Base-by-base conservation (phyloP, 2,113 vertebrate genomes). In the Malurus cyaneus region DNA sequence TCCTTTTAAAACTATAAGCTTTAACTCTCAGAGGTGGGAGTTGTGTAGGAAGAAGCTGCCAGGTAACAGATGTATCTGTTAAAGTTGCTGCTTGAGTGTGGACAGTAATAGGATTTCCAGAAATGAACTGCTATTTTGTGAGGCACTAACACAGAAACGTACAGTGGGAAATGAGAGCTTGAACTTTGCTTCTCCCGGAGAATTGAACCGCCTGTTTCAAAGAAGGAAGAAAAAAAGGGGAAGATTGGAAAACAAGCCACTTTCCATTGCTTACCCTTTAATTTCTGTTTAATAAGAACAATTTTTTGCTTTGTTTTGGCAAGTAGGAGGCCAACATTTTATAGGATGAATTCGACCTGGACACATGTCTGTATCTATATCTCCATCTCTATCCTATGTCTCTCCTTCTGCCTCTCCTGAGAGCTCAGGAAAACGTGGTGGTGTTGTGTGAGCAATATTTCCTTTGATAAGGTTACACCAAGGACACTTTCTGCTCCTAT, bases 51-150 rank as follows among this genome's bases (percentile, higher is more conserved):
- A 90, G 88, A 97, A 88, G 91, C 86, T 94, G 87, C 94, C 96
- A 91, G 94, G 86, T 92, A 95, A 94, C 94, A 93, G 89, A 89
- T 92, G 83, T 86, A 85, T 88, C 69, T 95, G 94, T 92, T 93
- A 96, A 94, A 96, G 96, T 95, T 93, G 90, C 86, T 97, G 90
- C 93, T 93, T 96, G 95, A 92, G 93, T 97, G 90, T 95, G 94
- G 96, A 96, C 93, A 96, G 92, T 97, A 97, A 97, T 96, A 96
- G 93, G 90, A 95, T 96, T 97, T 96, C 94, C 96, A 97, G 96
- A 97, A 97, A 97, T 95, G 90, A 96, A 97, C 81, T 94, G 92
- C 88, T 97, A 93, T 97, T 97, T 97, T 70, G 95, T 94, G 88
- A 97, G 95, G 86, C 87, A 95, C 93, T 95, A 96, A 94, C 93